Conservation (phyloP, 2,113 vertebrate species). For the Anguilla japonica region DNA sequence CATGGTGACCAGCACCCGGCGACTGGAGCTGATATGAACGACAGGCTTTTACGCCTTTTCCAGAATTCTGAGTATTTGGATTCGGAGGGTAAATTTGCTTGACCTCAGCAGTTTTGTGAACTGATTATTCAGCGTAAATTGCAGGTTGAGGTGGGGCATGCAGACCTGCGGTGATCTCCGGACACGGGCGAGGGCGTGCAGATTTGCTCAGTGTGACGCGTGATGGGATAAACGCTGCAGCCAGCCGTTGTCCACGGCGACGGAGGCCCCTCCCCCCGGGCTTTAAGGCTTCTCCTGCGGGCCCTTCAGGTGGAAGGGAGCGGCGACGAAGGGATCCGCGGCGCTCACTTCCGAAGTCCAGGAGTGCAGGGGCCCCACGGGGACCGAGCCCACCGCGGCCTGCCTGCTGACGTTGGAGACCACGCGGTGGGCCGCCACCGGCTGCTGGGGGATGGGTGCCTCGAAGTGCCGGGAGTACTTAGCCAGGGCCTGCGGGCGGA, state of each 20-base stretch:
- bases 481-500: conserved; percentile 83
- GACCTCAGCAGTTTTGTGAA: conserved; percentile 30
- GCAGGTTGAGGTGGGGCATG: conserved; percentile 37
- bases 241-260: conserved; percentile 10
- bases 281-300: conserved; percentile 84
- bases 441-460: conserved; percentile 69
- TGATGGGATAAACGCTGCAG: conserved; percentile 23
- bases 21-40: conserved; percentile 36
- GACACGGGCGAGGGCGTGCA: conserved; percentile 53
- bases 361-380: conserved; percentile 68
- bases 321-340: conserved; percentile 84
- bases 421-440: conserved; percentile 75
- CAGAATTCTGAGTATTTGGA: not conserved
- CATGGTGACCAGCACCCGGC: conserved; percentile 22
- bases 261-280: not conserved
- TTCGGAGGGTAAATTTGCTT: not conserved
- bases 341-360: conserved; percentile 78
- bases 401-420: conserved; percentile 74
- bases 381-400: conserved; percentile 69
- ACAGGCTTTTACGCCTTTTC: not conserved
- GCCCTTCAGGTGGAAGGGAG: conserved; percentile 88
- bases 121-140: conserved; percentile 33
- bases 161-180: conserved; percentile 53
- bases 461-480: conserved; percentile 96
- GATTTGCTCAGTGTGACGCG: conserved; percentile 39